Conservation (phyloP, 2,797 vertebrate genomes). For the Pangasius macronema region DNA sequence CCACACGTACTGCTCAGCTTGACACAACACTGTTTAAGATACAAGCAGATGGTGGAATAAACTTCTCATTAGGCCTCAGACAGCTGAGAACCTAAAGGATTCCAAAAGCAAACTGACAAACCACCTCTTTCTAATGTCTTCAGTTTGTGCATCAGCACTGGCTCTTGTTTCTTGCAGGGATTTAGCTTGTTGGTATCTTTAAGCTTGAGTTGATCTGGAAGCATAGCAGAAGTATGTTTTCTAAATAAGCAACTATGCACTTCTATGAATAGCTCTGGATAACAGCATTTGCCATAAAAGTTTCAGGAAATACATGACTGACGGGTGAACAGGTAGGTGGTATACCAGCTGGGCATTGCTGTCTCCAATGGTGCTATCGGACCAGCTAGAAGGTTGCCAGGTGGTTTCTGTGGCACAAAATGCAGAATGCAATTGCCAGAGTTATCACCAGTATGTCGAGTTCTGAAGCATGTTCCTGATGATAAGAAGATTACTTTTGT, state of each 20-base stretch:
- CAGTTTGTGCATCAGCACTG: background rate
- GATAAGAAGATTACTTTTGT: constrained; percentile 5
- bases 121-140: background rate
- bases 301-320: background rate
- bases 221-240: background rate
- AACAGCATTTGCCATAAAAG: background rate
- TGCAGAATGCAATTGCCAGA: background rate
- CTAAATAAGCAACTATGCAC: background rate
- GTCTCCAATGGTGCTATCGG: background rate
- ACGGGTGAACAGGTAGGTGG: background rate
- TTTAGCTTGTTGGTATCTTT: background rate
- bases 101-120: background rate
- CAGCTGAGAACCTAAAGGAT: background rate
- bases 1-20: background rate
- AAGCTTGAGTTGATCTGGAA: background rate
- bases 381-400: background rate
- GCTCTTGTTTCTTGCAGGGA: background rate
- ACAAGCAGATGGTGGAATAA: background rate
- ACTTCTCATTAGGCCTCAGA: background rate
- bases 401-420: background rate
- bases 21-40: background rate
- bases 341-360: no score
- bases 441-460: background rate
- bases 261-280: background rate
- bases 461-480: background rate